phyloP scores from a whole-genome alignment of 2,888 invertebrate genomes.

The Lacanobia wlatinum region DNA sequence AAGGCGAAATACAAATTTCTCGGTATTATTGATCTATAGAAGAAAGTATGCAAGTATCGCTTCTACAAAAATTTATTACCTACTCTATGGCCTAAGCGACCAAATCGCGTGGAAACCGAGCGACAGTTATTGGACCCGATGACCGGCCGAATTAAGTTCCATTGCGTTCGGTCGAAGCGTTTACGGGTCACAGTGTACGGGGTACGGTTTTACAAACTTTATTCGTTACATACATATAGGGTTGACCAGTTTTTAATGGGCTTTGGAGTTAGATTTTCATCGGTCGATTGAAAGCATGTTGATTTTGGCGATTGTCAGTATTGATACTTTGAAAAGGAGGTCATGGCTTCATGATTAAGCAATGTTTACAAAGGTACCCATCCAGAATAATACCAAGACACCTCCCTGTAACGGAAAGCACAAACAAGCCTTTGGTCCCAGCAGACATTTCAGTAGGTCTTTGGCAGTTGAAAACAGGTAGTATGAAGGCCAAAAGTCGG shows the following conservation, averaged over 20 bases:
- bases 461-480: no score
- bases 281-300: neutral
- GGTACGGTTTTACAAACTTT: constrained; percentile 60
- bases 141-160: constrained; percentile 74
- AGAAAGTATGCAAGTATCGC: neutral
- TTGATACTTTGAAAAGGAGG: neutral
- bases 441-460: no score
- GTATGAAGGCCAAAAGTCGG: no score
- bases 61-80: constrained; percentile 2
- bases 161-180: constrained; percentile 67
- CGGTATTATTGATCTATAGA: neutral
- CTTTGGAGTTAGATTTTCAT: constrained; percentile 1
- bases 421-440: no score
- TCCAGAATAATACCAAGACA: no score
- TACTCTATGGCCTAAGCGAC: constrained; percentile 47
- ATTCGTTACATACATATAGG: constrained; percentile 39
- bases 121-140: constrained; percentile 78
- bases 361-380: no score
- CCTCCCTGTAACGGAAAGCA: no score
- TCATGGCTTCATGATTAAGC: no score
- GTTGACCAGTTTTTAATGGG: constrained; percentile 40
- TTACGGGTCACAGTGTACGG: constrained; percentile 66
- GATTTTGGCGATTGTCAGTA: neutral
- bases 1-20: no score
- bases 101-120: constrained; percentile 75